A percentile compares a stretch with the other conserved stretches of the same genome.
These are phyloP conservation scores for Bombus affinis DNA, from an alignment of 1,140 invertebrate genomes.

Conservation along the genomic window DNA sequence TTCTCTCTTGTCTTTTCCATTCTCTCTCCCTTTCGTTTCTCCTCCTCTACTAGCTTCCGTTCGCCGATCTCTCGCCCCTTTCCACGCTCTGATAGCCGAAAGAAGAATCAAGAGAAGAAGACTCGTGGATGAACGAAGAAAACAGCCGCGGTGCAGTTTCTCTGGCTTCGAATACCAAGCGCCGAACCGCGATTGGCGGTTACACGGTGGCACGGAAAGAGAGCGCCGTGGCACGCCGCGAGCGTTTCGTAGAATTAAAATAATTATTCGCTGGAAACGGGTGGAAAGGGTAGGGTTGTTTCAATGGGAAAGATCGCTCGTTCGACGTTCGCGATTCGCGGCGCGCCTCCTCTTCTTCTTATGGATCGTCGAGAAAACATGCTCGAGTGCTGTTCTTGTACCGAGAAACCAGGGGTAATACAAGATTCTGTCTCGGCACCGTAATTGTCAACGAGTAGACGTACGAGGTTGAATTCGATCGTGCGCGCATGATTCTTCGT, in stretches of 20 bases:
- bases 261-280: conserved; percentile 36
- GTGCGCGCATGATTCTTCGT: not conserved
- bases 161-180: not conserved
- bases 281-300: not conserved
- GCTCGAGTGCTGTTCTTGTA: not conserved
- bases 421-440: not conserved
- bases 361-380: not conserved
- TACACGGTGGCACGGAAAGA: not conserved
- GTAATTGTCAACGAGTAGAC: conserved; percentile 9
- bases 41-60: not conserved
- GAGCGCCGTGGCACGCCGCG: not conserved
- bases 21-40: conserved; percentile 44
- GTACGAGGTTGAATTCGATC: conserved; percentile 7
- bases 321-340: not conserved
- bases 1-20: conserved; percentile 68
- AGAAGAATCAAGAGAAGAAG: conserved; percentile 37
- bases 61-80: conserved; percentile 44
- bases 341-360: not conserved
- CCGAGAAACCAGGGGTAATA: not conserved
- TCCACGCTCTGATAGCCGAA: conserved; percentile 60
- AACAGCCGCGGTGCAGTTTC: conserved; percentile 1
- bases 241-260: conserved; percentile 27
- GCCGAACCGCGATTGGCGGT: conserved; percentile 24
- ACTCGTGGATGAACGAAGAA: conserved; percentile 61
- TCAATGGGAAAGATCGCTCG: conserved; percentile 22